A percentile compares a stretch with the other conserved stretches of the same genome.
Evolutionary conservation across 2,888 invertebrate species (phyloP).

Genomic region (Eurytoma californica): DNA sequence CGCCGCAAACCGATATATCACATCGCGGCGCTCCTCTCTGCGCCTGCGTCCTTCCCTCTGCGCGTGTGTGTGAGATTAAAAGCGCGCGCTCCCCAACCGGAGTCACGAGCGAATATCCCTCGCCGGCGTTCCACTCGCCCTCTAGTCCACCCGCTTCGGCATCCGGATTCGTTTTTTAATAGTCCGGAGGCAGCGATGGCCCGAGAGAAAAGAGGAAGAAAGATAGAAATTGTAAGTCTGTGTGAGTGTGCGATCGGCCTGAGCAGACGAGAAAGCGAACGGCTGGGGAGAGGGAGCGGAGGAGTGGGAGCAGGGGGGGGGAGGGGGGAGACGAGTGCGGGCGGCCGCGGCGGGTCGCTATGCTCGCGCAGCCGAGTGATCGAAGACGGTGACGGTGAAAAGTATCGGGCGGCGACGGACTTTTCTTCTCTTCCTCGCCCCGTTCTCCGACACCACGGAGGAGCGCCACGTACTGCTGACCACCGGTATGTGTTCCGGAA

Average conservation of each 20-base stretch:
- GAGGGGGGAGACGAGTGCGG: conserved; percentile 19
- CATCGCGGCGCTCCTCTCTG: not conserved
- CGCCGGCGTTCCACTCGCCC: not conserved
- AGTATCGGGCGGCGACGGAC: conserved; percentile 17
- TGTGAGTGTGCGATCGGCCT: not conserved
- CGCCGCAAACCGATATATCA: no score
- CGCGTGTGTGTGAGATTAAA: conserved; percentile 21
- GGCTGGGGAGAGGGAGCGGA: conserved; percentile 6
- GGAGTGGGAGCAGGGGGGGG: conserved; percentile 42
- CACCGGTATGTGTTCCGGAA: not conserved
- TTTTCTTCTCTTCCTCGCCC: not conserved
- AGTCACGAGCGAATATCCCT: not conserved
- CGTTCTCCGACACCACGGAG: not conserved
- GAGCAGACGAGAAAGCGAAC: conserved; percentile 1
- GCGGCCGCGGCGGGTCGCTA: conserved; percentile 21
- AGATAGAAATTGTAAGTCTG: not conserved
- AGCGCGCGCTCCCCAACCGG: conserved; percentile 34
- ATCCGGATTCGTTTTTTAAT: no score
- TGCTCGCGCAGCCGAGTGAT: conserved; percentile 21
- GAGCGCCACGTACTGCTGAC: not conserved
- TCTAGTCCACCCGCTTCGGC: no score
- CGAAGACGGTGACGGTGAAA: conserved; percentile 33
- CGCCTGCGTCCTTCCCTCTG: conserved; percentile 18
- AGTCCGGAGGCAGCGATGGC: not conserved
- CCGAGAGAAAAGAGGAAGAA: not conserved